Evolutionary conservation across 2,113 vertebrate genomes (phyloP).

Genomic region (Ochotona princeps): DNA sequence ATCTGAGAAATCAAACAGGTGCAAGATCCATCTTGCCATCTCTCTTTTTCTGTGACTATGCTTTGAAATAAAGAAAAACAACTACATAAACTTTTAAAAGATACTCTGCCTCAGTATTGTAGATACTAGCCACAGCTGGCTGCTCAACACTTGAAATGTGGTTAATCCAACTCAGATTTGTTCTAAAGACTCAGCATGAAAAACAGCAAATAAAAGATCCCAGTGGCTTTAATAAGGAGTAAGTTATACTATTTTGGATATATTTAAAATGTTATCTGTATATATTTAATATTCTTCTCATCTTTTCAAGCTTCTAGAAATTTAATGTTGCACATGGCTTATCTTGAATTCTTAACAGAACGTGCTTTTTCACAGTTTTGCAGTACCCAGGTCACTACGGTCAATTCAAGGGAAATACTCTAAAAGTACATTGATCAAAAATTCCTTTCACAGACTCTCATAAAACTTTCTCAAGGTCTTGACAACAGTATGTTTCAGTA

Average conservation of each 20-base stretch:
- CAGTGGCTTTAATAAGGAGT: neutral
- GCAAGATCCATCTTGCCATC: too few species aligned
- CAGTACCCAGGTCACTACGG: neutral
- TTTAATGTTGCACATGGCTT: neutral
- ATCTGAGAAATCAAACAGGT: too few species aligned
- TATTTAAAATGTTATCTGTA: neutral
- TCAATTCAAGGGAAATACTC: constrained; percentile 17
- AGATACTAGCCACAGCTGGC: neutral
- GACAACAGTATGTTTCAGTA: neutral
- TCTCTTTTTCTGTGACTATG: too few species aligned
- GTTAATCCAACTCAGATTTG: neutral
- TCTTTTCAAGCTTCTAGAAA: neutral
- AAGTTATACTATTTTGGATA: neutral
- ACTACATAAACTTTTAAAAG: neutral
- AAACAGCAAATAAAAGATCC: constrained; percentile 6
- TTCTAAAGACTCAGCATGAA: neutral
- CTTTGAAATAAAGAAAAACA: neutral
- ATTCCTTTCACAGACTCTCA: neutral
- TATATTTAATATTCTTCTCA: neutral
- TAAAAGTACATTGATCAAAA: constrained; percentile 18
- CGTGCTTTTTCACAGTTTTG: neutral
- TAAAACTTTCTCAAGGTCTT: neutral
- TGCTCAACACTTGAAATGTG: neutral
- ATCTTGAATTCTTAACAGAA: neutral
- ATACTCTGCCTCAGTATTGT: neutral